Conservation (phyloP, 2,113 vertebrate species). For the Symphodus melops region DNA sequence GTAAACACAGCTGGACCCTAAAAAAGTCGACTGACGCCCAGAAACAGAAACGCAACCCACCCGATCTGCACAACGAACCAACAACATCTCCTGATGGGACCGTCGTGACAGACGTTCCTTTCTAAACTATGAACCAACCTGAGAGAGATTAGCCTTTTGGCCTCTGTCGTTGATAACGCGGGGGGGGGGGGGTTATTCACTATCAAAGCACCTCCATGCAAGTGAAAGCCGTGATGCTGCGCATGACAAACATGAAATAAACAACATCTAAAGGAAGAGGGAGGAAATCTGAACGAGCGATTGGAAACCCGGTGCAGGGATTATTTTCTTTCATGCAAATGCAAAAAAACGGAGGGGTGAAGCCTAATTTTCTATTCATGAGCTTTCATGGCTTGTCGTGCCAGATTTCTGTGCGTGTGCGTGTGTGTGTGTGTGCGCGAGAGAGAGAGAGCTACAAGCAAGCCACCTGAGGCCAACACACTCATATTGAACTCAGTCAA, state of each 20-base stretch:
- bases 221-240: slow-evolving; percentile 10
- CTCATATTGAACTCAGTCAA: slow-evolving; percentile 21
- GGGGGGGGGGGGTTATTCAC: background rate
- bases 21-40: too few species aligned
- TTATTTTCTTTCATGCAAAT: slow-evolving; percentile 62
- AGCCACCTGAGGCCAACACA: slow-evolving; percentile 55
- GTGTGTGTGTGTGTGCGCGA: background rate
- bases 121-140: background rate
- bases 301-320: slow-evolving; percentile 20
- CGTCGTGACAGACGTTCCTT: background rate
- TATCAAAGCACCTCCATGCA: slow-evolving; percentile 37
- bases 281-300: slow-evolving; percentile 42
- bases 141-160: background rate
- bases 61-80: too few species aligned
- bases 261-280: slow-evolving; percentile 21
- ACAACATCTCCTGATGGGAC: too few species aligned
- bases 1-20: too few species aligned
- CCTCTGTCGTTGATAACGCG: background rate
- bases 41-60: too few species aligned
- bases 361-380: slow-evolving; percentile 74
- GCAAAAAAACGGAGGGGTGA: slow-evolving; percentile 49
- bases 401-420: slow-evolving; percentile 31
- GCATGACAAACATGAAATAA: slow-evolving; percentile 52
- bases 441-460: slow-evolving; percentile 22
- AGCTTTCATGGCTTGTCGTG: slow-evolving; percentile 65